These are phyloP conservation scores for Oplegnathus fasciatus DNA, from an alignment of 2,113 vertebrate genomes.

Conservation along the genomic window DNA sequence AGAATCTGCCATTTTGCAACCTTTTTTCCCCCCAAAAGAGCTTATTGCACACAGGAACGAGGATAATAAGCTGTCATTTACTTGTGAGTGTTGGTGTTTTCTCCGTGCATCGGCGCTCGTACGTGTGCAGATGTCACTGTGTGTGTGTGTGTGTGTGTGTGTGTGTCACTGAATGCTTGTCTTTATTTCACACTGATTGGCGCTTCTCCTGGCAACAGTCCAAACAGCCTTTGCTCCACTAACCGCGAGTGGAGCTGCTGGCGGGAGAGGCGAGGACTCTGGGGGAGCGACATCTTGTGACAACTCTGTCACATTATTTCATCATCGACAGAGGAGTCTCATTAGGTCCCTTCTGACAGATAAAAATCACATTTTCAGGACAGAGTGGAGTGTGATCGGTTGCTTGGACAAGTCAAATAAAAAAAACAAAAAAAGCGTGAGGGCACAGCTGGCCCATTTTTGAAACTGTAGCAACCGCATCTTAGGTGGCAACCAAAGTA, in stretches of 20 bases:
- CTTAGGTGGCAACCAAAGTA: constrained; percentile 24
- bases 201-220: constrained; percentile 44
- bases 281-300: constrained; percentile 52
- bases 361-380: constrained; percentile 35
- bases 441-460: constrained; percentile 20
- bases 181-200: constrained; percentile 59
- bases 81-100: constrained; percentile 31
- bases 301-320: constrained; percentile 69
- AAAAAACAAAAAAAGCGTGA: not conserved
- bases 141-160: not conserved
- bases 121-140: not conserved
- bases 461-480: constrained; percentile 17
- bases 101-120: not conserved
- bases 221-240: constrained; percentile 47
- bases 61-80: constrained; percentile 44
- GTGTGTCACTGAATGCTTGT: constrained; percentile 39
- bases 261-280: constrained; percentile 17
- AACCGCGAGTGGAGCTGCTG: constrained; percentile 6
- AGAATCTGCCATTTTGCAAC: constrained; percentile 37
- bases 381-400: not conserved
- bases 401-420: not conserved
- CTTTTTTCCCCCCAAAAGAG: not conserved
- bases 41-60: constrained; percentile 26
- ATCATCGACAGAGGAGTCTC: constrained; percentile 49
- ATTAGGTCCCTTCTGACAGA: constrained; percentile 57